phyloP scores from a whole-genome alignment of 2,888 invertebrate genomes.

The Polydrusus cervinus region DNA sequence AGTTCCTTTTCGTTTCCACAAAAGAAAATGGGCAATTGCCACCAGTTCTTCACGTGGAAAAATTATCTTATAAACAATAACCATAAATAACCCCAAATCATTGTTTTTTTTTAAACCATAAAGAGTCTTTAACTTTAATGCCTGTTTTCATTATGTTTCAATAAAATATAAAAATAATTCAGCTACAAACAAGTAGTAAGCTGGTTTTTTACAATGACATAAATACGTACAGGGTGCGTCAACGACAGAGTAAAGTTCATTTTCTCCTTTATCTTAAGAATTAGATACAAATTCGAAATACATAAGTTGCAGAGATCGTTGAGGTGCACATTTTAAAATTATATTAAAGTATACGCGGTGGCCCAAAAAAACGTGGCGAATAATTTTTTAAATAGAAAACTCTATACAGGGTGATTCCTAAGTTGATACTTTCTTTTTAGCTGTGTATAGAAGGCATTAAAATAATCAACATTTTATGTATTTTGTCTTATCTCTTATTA shows the following conservation, averaged over 20 bases:
- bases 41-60: conserved; percentile 5
- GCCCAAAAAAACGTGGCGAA: no score
- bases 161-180: not conserved
- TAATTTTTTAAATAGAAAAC: no score
- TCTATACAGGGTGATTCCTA: no score
- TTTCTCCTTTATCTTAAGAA: no score
- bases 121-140: not conserved
- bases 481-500: no score
- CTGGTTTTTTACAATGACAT: conserved; percentile 9
- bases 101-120: conserved; percentile 3
- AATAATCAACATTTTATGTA: no score
- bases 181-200: conserved; percentile 1
- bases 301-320: no score
- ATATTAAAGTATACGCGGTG: no score
- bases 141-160: not conserved
- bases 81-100: not conserved
- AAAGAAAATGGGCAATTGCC: not conserved
- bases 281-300: no score
- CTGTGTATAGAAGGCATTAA: no score
- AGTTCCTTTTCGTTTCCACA: not conserved
- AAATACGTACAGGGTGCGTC: not conserved
- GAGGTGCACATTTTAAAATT: no score
- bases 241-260: not conserved
- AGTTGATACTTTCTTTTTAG: no score
- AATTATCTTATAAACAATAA: not conserved